A percentile compares a stretch with the other conserved stretches of the same genome.
phyloP scores from a whole-genome alignment of 2,113 vertebrate genomes.

The Brachyhypopomus gauderio region DNA sequence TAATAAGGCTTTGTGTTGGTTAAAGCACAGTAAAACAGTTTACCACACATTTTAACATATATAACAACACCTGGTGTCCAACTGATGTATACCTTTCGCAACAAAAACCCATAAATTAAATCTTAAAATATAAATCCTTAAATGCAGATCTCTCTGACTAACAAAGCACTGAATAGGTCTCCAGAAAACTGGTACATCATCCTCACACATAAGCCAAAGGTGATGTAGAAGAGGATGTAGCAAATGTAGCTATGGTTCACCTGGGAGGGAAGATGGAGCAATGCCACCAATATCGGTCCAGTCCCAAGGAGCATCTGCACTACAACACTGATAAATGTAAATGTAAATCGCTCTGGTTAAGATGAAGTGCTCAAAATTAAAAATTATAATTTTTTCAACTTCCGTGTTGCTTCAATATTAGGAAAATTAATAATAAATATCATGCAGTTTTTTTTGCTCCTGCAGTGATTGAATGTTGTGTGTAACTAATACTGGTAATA shows the following conservation, averaged over 20 bases:
- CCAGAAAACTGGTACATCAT: constrained; percentile 42
- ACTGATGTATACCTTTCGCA: not conserved
- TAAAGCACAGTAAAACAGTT: not conserved
- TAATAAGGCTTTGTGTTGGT: not conserved
- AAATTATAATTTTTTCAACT: too few species aligned
- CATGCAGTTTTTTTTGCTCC: too few species aligned
- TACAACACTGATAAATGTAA: too few species aligned
- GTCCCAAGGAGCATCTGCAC: too few species aligned
- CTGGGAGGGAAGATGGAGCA: too few species aligned
- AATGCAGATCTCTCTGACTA: not conserved
- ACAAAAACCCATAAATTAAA: not conserved
- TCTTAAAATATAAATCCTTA: not conserved
- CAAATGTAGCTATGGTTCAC: too few species aligned
- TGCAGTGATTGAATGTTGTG: not conserved
- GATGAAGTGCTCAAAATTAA: too few species aligned
- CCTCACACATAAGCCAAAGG: constrained; percentile 39
- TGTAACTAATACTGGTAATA: not conserved
- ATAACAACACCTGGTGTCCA: not conserved
- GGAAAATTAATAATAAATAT: too few species aligned
- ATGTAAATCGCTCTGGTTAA: too few species aligned
- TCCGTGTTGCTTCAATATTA: too few species aligned
- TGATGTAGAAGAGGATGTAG: not conserved
- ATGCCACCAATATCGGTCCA: too few species aligned
- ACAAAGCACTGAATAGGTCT: constrained; percentile 41
- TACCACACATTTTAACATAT: not conserved